Percentiles rank a stretch among this genome's conserved stretches.
These are phyloP conservation scores for Mayetiola destructor DNA, from an alignment of 2,888 invertebrate species.

Conservation along the genomic window DNA sequence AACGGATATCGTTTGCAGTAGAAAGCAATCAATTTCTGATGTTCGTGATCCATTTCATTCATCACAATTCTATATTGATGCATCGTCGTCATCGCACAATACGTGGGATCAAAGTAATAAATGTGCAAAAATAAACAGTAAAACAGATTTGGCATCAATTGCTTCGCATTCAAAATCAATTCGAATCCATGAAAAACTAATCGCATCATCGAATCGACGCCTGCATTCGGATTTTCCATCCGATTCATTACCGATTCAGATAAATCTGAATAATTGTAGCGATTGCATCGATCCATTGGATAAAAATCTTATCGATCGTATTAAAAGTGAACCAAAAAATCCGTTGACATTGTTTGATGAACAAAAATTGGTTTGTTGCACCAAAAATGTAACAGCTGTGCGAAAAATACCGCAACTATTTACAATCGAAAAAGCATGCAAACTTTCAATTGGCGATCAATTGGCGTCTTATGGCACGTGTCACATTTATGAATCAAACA, in stretches of 20 bases:
- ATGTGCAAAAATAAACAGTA: background rate
- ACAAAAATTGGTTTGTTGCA: conserved; percentile 3
- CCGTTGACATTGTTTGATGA: background rate
- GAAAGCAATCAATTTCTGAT: background rate
- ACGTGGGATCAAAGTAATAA: background rate
- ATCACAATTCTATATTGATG: background rate
- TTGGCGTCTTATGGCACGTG: background rate
- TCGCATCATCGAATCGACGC: background rate
- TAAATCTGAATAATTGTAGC: no score
- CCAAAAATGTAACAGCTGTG: background rate
- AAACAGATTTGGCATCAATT: background rate
- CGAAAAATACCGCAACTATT: background rate
- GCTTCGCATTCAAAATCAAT: background rate
- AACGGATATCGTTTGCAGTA: background rate
- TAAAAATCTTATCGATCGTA: background rate
- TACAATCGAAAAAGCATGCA: background rate
- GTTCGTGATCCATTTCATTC: background rate
- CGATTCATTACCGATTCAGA: no score
- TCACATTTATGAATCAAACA: background rate
- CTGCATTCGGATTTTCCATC: no score
- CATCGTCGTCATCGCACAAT: no score
- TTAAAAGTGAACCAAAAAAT: background rate
- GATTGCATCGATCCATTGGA: conserved; percentile 9
- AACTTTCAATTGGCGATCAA: background rate
- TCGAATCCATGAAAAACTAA: background rate